Evolutionary conservation across 2,113 vertebrate genomes (phyloP).

Genomic region (Ploceus nigricollis): DNA sequence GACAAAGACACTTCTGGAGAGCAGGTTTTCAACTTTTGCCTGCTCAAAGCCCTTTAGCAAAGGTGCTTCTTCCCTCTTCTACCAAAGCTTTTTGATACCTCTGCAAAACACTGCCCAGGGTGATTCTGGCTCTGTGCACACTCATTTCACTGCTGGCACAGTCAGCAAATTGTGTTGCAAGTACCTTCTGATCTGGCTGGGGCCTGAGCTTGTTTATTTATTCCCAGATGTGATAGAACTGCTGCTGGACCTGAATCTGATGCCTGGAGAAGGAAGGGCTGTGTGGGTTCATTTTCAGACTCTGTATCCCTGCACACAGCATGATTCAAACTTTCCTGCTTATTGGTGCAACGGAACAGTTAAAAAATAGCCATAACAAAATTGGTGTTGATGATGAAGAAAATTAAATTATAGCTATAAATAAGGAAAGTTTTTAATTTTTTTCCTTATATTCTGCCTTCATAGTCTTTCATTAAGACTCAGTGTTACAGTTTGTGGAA

Average conservation of each 20-base stretch:
- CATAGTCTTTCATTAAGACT: not conserved
- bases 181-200: not conserved
- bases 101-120: not conserved
- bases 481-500: not conserved
- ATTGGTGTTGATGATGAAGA: not conserved
- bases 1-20: constrained; percentile 8
- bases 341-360: not conserved
- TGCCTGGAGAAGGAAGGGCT: not conserved
- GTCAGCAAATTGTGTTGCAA: not conserved
- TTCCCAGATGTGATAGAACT: not conserved
- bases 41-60: not conserved
- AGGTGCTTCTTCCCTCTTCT: not conserved
- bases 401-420: not conserved
- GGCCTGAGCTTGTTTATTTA: not conserved
- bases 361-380: not conserved
- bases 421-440: not conserved
- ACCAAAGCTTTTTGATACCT: not conserved
- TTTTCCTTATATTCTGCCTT: not conserved
- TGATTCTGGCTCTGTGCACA: not conserved
- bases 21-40: not conserved
- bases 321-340: not conserved
- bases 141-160: not conserved
- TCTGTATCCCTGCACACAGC: not conserved
- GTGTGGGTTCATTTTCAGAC: not conserved
- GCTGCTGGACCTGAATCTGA: not conserved